Conservation (phyloP, 92 coral and sea anemone species). For the Anthopleura xanthogrammica region DNA sequence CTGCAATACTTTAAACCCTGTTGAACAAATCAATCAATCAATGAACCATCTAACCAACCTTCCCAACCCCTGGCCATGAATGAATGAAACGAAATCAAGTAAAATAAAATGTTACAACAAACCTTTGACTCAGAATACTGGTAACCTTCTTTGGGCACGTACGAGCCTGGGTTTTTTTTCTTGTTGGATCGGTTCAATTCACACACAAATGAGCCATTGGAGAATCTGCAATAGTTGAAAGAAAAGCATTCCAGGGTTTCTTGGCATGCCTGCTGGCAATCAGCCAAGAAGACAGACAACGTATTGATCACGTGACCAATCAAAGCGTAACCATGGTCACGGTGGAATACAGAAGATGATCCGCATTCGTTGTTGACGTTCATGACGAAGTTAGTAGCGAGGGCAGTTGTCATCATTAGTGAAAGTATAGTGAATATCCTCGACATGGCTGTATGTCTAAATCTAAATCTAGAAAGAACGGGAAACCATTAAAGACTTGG, state of each 20-base stretch:
- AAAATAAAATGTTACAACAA: neutral
- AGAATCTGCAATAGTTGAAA: neutral
- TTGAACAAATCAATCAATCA: neutral
- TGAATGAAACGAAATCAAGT: no score
- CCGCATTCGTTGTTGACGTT: neutral
- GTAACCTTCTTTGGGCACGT: neutral
- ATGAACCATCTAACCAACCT: no score
- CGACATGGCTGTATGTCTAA: no score
- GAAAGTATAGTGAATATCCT: neutral
- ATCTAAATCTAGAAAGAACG: no score
- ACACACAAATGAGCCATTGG: constrained; percentile 13
- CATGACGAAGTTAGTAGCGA: constrained; percentile 2
- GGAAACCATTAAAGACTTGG: no score
- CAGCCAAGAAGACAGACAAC: neutral
- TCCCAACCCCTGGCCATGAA: no score
- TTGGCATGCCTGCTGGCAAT: constrained; percentile 8
- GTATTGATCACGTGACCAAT: constrained; percentile 24
- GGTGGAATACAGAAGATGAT: neutral
- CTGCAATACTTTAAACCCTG: neutral
- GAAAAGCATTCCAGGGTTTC: constrained; percentile 13
- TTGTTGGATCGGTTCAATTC: constrained; percentile 19
- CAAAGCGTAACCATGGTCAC: constrained; percentile 17
- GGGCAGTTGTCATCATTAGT: neutral
- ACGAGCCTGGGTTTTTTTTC: constrained; percentile 1
- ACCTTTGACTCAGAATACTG: neutral